phyloP scores from a whole-genome alignment of 1,140 invertebrate species.

The Cheumatopsyche charites region DNA sequence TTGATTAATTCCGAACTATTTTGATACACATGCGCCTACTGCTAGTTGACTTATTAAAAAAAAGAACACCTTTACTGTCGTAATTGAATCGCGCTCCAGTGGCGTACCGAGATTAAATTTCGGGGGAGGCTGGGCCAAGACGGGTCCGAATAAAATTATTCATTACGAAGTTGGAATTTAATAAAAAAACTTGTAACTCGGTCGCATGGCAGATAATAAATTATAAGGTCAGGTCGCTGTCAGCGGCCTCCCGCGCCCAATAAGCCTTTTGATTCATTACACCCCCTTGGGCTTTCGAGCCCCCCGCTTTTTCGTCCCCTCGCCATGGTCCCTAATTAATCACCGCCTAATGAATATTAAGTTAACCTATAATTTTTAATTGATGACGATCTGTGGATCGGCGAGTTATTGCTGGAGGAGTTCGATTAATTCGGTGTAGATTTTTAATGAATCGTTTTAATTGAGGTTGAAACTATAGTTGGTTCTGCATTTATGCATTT shows the following conservation, averaged over 20 bases:
- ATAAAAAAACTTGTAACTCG: slow-evolving; percentile 34
- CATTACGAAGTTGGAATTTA: slow-evolving; percentile 36
- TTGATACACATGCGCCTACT: too few species aligned
- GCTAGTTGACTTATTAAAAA: too few species aligned
- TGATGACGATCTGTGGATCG: neutral
- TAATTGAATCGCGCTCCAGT: slow-evolving; percentile 6
- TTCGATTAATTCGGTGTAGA: too few species aligned
- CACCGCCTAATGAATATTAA: slow-evolving; percentile 41
- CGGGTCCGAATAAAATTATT: slow-evolving; percentile 33
- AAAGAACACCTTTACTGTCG: too few species aligned
- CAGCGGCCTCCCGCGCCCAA: slow-evolving; percentile 25
- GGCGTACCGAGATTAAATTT: slow-evolving; percentile 9
- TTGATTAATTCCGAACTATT: too few species aligned
- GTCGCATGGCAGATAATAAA: slow-evolving; percentile 35
- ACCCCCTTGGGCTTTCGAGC: neutral
- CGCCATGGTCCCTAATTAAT: slow-evolving; percentile 31
- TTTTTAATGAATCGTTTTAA: too few species aligned
- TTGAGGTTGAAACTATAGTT: too few species aligned
- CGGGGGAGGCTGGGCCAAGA: neutral
- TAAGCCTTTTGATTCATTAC: slow-evolving; percentile 39
- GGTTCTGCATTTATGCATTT: too few species aligned
- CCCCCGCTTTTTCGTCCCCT: neutral
- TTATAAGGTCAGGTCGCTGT: slow-evolving; percentile 39
- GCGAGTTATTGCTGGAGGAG: neutral
- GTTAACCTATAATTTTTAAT: slow-evolving; percentile 37